phyloP scores from a whole-genome alignment of 1,140 invertebrate species.

The Drosophila leontia region DNA sequence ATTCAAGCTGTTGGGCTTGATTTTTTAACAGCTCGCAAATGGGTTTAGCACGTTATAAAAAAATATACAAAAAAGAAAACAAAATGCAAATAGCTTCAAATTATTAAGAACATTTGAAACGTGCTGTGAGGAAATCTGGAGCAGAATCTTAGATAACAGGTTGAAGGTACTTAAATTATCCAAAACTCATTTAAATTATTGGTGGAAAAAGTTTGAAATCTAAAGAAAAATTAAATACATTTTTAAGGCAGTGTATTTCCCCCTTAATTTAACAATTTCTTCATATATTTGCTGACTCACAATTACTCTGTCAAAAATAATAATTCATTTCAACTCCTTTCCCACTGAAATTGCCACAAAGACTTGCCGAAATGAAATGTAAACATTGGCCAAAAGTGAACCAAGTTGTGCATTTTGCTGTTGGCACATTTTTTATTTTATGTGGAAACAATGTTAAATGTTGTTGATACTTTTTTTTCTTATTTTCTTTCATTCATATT shows the following conservation, averaged over 20 bases:
- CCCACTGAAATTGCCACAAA: slow-evolving; percentile 14
- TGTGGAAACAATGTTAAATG: slow-evolving; percentile 15
- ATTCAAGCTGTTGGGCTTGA: background rate
- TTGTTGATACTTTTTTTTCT: background rate
- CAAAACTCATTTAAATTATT: background rate
- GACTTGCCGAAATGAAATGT: slow-evolving; percentile 36
- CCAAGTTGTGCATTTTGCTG: slow-evolving; percentile 41
- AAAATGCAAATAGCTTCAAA: slow-evolving; percentile 1
- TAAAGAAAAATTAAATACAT: background rate
- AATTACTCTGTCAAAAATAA: background rate
- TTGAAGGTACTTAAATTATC: too few relatives aligned
- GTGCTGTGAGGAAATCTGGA: background rate
- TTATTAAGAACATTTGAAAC: slow-evolving; percentile 1
- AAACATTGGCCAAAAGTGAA: slow-evolving; percentile 36
- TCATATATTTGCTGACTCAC: background rate
- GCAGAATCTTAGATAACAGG: background rate
- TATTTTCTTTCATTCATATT: slow-evolving; percentile 25
- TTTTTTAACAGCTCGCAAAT: slow-evolving; percentile 63
- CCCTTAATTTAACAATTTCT: background rate
- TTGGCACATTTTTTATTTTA: slow-evolving; percentile 32
- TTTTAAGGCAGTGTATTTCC: background rate
- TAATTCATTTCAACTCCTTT: slow-evolving; percentile 5
- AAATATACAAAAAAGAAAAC: background rate
- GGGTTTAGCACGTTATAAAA: slow-evolving; percentile 40
- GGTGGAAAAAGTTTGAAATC: too few relatives aligned